Conservation (phyloP, 2,113 vertebrate species). For the Indicator maculatus region DNA sequence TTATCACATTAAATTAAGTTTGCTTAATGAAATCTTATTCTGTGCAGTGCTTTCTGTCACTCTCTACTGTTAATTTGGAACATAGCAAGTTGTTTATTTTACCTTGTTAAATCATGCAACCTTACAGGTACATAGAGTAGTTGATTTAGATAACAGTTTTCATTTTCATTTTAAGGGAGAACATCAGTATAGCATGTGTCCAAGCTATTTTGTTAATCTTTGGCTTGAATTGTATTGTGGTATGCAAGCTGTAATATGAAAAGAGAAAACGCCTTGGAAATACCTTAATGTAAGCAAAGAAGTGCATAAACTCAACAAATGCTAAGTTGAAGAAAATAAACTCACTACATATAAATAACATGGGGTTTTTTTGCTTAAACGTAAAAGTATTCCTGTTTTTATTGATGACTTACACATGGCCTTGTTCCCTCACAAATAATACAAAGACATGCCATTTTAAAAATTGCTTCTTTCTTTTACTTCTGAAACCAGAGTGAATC, state of each 20-base stretch:
- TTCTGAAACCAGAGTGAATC: background rate
- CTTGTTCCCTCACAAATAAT: background rate
- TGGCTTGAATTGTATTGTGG: background rate
- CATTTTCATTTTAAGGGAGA: background rate
- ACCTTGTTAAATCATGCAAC: background rate
- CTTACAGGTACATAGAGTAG: background rate
- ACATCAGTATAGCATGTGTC: background rate
- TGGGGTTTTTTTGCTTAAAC: background rate
- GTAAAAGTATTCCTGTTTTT: background rate
- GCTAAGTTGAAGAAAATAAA: background rate
- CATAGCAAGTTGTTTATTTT: background rate
- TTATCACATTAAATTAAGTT: background rate
- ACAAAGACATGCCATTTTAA: accelerated
- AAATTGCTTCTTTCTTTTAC: background rate
- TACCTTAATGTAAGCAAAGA: background rate
- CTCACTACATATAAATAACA: background rate
- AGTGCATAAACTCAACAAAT: background rate
- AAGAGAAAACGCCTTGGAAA: background rate
- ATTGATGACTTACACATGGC: background rate
- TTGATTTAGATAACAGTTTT: background rate
- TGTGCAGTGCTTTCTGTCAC: background rate
- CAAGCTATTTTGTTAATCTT: background rate
- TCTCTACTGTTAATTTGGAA: background rate
- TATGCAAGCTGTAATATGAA: background rate
- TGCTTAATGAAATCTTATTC: background rate